Conservation (phyloP, 2,797 vertebrate genomes). For the Karalla daura region DNA sequence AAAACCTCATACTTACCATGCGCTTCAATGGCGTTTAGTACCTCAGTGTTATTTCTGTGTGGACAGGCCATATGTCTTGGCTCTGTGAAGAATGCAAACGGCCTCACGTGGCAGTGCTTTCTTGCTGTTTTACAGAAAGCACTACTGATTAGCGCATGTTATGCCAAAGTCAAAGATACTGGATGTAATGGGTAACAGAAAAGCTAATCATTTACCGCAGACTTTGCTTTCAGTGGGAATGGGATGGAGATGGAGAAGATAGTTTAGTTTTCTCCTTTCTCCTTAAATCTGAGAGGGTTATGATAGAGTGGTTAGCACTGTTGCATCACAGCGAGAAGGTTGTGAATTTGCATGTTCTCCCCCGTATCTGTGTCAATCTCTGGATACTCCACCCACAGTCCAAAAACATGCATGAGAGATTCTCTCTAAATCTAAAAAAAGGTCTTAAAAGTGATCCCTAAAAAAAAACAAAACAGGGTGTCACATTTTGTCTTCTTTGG, state of each 20-base stretch:
- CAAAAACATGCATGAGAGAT: too few species aligned
- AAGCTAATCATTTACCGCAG: conserved; percentile 59
- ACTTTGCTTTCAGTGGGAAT: conserved; percentile 25
- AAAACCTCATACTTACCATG: background rate
- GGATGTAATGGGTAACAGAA: conserved; percentile 64
- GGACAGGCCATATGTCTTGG: background rate
- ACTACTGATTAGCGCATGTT: conserved; percentile 17
- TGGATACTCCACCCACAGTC: too few species aligned
- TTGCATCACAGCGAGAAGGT: too few species aligned
- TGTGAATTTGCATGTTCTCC: too few species aligned
- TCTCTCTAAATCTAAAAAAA: too few species aligned
- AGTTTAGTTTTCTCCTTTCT: conserved; percentile 13
- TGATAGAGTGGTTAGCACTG: conserved; percentile 34
- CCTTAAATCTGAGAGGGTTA: conserved; percentile 11
- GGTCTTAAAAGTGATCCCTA: too few species aligned
- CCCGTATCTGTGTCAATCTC: too few species aligned
- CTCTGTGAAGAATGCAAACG: conserved; percentile 30
- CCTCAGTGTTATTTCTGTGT: conserved; percentile 19
- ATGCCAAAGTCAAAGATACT: conserved; percentile 35
- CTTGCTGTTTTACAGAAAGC: conserved; percentile 23
- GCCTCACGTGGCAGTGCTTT: conserved; percentile 22
- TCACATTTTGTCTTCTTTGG: too few species aligned
- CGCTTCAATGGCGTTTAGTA: conserved; percentile 11
- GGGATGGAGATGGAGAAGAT: background rate
- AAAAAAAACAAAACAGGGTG: too few species aligned